These are phyloP conservation scores for Trachelipus rathkii DNA, from an alignment of 1,140 invertebrate genomes.

Conservation along the genomic window DNA sequence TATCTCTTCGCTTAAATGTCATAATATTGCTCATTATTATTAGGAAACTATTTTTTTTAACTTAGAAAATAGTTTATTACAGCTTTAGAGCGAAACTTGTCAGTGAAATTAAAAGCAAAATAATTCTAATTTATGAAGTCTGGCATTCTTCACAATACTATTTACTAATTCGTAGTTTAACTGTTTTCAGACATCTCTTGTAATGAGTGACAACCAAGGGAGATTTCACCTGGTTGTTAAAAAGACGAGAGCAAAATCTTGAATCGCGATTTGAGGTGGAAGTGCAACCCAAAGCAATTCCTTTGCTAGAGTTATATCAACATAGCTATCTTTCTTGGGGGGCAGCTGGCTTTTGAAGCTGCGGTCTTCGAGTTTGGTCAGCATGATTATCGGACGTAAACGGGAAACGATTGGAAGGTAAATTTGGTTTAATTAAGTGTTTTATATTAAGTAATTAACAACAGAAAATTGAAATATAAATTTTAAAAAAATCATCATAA, in stretches of 20 bases:
- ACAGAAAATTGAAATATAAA: too few relatives aligned
- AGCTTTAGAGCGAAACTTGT: too few relatives aligned
- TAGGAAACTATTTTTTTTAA: too few relatives aligned
- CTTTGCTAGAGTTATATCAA: conserved; percentile 90
- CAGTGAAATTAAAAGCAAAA: too few relatives aligned
- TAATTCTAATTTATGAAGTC: too few relatives aligned
- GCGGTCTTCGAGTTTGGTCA: conserved; percentile 88
- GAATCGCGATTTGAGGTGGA: conserved; percentile 94
- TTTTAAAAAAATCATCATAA: too few relatives aligned
- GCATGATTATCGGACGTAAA: conserved; percentile 88
- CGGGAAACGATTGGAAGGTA: conserved; percentile 76
- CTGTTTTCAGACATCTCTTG: conserved; percentile 36
- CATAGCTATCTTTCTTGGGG: conserved; percentile 93
- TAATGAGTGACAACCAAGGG: conserved; percentile 41
- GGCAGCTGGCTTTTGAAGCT: conserved; percentile 85
- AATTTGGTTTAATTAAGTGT: neutral
- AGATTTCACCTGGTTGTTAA: conserved; percentile 54
- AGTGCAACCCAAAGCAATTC: conserved; percentile 90
- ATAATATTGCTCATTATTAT: too few relatives aligned
- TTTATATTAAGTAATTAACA: too few relatives aligned
- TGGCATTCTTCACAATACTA: too few relatives aligned
- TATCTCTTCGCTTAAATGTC: too few relatives aligned
- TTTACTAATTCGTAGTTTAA: too few relatives aligned
- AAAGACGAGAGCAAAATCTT: conserved; percentile 88
- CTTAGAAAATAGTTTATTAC: too few relatives aligned